Evolutionary conservation across 1,140 invertebrate species (phyloP), one percentile per base, ranked within the genome.

Genomic region (Aradophagus sp.): DNA sequence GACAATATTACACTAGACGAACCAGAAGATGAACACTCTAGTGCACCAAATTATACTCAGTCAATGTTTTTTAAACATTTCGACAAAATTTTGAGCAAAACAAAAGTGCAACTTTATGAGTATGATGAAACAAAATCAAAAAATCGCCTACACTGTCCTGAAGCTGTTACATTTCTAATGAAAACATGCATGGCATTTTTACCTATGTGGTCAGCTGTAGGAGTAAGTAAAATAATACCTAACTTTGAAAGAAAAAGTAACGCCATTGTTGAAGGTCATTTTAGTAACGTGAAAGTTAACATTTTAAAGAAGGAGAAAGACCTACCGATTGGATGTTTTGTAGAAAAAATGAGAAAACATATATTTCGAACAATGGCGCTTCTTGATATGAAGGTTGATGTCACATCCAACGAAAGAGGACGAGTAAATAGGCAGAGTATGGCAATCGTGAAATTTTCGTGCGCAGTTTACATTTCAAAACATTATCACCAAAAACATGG

Each of bases 61-160:
- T 59, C 53, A 2, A 8, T 35, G 4, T 59, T 47, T 14, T 48
- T 39, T n/a, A 5, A 59, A 17, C 31, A 29, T 10, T 59, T 14
- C 23, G 31, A 53, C 16, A 32, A 19, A 20, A 19, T n/a, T 12
- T 41, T 53, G 23, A 6, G 15, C 10, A n/a, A 0, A 31, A 41
- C 41, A 5, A 31, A 41, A 31, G 5, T 27, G n/a, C 15, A 13
- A 13, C 3, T 47, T 1, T 27, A 38, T 7, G 27, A 11, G 0
- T 13, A 27, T 8, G 11, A 50, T 23, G 26, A 52, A n/a, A 15
- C 20, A 12, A 16, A 52, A 7, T 5, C 19, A 16, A 20, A 0
- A 8, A 39, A 39, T 19, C 11, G 2, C 3, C 20, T 52, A 19
- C 15, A 19, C 31, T 52, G 48, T 31, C 32, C 34, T 11, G 2